Evolutionary conservation across 2,113 vertebrate genomes (phyloP).

Genomic region (Laticauda laticaudata): DNA sequence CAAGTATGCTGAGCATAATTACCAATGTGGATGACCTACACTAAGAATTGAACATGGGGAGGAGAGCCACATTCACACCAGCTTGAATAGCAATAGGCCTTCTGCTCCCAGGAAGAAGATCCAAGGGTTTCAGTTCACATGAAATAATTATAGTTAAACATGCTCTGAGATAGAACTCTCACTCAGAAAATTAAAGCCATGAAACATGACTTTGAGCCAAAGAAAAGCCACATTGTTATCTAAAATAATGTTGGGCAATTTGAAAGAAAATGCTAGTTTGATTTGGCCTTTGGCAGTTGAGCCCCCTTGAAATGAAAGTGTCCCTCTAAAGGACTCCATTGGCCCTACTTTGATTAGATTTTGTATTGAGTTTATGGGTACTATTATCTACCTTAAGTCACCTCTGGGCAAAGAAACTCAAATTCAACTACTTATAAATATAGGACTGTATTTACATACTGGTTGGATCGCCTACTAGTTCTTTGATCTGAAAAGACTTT

Average conservation of each 20-base stretch:
- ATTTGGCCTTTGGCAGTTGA: background rate
- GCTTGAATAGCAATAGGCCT: background rate
- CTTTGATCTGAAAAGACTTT: too few relatives aligned
- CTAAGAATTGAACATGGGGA: background rate
- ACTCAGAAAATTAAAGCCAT: background rate
- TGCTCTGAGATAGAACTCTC: background rate
- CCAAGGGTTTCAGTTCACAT: background rate
- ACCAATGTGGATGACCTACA: too few relatives aligned
- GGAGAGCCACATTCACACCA: background rate
- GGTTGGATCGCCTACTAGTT: too few relatives aligned
- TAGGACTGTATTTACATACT: too few relatives aligned
- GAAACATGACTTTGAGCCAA: background rate
- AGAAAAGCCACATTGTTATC: background rate
- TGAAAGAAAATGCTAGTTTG: background rate
- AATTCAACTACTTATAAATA: too few relatives aligned
- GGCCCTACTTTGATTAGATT: background rate
- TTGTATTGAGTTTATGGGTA: background rate
- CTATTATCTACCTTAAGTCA: too few relatives aligned
- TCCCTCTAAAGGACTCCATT: background rate
- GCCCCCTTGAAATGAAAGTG: background rate
- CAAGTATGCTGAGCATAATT: too few relatives aligned
- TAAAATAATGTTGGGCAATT: background rate
- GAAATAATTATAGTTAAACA: background rate
- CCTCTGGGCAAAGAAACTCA: too few relatives aligned
- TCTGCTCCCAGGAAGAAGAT: background rate